Percentiles rank a stretch among this genome's conserved stretches.
Conservation (phyloP, 2,113 vertebrate species). For the Heterochromis multidens region DNA sequence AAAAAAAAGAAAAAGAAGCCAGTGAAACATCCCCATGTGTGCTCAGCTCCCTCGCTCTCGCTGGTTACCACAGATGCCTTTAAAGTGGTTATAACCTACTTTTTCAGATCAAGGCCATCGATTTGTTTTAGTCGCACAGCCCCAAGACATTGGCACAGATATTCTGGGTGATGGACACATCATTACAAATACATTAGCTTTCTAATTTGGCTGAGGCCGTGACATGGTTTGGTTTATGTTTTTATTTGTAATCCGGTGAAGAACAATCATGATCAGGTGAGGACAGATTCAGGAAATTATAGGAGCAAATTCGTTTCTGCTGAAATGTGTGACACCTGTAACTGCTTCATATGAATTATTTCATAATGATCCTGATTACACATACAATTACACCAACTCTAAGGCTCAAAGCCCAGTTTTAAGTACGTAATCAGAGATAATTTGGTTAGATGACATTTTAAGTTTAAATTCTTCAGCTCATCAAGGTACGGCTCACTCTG, state of each 20-base stretch:
- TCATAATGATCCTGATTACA: not conserved
- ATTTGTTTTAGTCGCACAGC: conserved; percentile 4
- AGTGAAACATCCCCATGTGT: not conserved
- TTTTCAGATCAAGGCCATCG: not conserved
- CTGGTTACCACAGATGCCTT: not conserved
- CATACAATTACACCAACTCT: not conserved
- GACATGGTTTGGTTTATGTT: not conserved
- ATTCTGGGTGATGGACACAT: not conserved
- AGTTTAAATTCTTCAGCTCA: not conserved
- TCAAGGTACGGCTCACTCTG: not conserved
- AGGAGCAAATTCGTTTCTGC: not conserved
- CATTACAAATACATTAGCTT: not conserved
- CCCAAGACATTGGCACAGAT: not conserved
- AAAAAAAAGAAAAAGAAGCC: conserved; percentile 27
- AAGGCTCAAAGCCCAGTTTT: not conserved
- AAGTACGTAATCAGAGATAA: not conserved
- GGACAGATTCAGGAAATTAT: not conserved
- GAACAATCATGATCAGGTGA: not conserved
- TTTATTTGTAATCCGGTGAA: not conserved
- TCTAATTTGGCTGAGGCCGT: not conserved
- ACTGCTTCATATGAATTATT: not conserved
- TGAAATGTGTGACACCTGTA: not conserved
- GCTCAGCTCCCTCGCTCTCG: not conserved
- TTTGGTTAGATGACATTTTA: not conserved
- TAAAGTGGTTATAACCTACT: not conserved